Evolutionary conservation across 2,113 vertebrate genomes (phyloP).

Genomic region (Zingel zingel): DNA sequence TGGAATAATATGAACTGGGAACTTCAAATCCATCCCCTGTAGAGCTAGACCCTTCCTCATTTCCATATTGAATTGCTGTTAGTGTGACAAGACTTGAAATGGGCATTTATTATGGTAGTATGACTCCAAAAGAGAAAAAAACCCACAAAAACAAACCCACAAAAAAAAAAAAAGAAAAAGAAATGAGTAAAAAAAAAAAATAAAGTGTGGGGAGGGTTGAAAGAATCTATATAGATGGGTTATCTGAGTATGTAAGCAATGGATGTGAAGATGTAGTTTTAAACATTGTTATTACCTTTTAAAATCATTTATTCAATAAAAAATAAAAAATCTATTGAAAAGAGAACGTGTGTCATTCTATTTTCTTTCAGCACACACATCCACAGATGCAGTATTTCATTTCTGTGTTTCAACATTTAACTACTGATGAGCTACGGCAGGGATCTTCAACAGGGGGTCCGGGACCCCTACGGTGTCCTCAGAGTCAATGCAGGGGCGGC

Average conservation of each 20-base stretch:
- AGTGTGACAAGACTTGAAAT: constrained; percentile 91
- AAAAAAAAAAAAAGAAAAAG: constrained; percentile 66
- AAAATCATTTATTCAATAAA: constrained; percentile 99
- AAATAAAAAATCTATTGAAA: constrained; percentile 83
- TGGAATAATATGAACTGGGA: constrained; percentile 79
- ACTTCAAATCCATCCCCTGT: constrained; percentile 83
- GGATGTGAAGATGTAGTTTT: constrained; percentile 99
- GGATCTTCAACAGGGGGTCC: too few species aligned
- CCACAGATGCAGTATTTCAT: neutral
- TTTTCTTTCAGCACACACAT: constrained; percentile 42
- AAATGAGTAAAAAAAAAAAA: constrained; percentile 49
- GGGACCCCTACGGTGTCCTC: too few species aligned
- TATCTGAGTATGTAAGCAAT: constrained; percentile 96
- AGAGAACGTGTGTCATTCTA: constrained; percentile 50
- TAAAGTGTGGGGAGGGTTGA: constrained; percentile 68
- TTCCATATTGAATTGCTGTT: constrained; percentile 94
- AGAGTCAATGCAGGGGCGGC: too few species aligned
- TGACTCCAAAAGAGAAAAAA: constrained; percentile 85
- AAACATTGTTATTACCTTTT: constrained; percentile 99
- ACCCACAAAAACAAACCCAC: constrained; percentile 72
- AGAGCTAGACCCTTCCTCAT: constrained; percentile 91
- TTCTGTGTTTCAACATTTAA: neutral
- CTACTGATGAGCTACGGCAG: too few species aligned
- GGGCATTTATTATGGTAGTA: constrained; percentile 93
- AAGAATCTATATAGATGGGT: constrained; percentile 85